Evolutionary conservation across 2,113 vertebrate genomes (phyloP).

Genomic region (Gobius niger): DNA sequence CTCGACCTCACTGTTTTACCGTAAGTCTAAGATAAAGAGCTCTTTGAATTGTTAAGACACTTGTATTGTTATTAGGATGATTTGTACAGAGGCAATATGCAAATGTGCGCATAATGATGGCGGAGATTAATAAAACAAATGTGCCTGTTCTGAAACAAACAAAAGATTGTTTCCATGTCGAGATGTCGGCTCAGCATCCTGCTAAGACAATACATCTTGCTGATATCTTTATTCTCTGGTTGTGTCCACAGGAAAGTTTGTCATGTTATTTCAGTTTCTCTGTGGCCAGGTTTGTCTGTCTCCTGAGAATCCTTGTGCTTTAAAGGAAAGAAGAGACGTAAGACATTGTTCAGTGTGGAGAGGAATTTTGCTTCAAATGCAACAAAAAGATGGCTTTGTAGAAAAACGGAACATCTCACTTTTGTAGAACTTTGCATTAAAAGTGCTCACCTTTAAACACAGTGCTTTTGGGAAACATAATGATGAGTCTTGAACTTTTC

Average conservation of each 20-base stretch:
- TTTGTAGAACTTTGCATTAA: background rate
- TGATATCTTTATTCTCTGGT: slow-evolving; percentile 10
- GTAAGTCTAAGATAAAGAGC: slow-evolving; percentile 11
- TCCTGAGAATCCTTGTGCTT: background rate
- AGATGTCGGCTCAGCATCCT: slow-evolving; percentile 24
- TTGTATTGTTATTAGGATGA: slow-evolving; percentile 34
- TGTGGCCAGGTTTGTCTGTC: background rate
- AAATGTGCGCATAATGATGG: slow-evolving; percentile 39
- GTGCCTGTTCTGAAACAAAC: slow-evolving; percentile 12
- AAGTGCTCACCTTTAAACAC: background rate
- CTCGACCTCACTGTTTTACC: background rate
- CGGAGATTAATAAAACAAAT: slow-evolving; percentile 33
- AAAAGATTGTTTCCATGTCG: slow-evolving; percentile 15
- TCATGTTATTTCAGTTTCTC: slow-evolving; percentile 23
- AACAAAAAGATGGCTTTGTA: background rate
- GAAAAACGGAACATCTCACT: background rate
- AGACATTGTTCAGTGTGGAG: background rate
- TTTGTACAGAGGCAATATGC: slow-evolving; percentile 8
- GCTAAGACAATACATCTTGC: slow-evolving; percentile 18
- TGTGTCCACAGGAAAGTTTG: slow-evolving; percentile 9
- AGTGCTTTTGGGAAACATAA: background rate
- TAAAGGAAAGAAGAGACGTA: background rate
- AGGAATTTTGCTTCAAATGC: background rate
- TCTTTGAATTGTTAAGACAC: slow-evolving; percentile 6
- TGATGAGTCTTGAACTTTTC: background rate